Evolutionary conservation across 2,113 vertebrate species (phyloP), one percentile per base, ranked within the genome.

Genomic region (Sebastes schlegelii): DNA sequence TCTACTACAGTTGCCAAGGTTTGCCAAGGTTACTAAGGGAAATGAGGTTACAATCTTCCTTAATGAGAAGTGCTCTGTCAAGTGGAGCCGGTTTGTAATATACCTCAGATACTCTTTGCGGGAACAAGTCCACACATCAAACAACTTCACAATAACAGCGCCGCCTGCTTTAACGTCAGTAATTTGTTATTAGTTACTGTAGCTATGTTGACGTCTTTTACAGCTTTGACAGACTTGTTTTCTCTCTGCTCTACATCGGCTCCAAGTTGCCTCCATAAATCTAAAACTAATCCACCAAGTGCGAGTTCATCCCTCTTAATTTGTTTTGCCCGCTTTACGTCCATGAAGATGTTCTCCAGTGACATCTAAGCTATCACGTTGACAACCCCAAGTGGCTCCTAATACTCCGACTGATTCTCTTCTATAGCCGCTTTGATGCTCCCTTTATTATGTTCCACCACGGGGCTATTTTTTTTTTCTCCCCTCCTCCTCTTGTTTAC

Each of bases 261-360:
- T 86, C 74, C 66, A 46, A 89, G 73, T 82, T 65, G 60, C 77
- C 76, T 80, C 84, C 70, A 82, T 87, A 81, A 93, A 91, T 90
- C 88, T 85, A 76, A 92, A 93, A 88, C 86, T 93, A 94, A 94
- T 95, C 94, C 91, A 88, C 89, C 87, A 72, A 92, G 89, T 92
- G 86, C 79, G 87, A 86, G 84, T 89, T 94, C 92, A 92, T 92
- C 90, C 93, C 85, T 89, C 92, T 93, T 95, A 87, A 93, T 93
- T 93, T 94, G 92, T 94, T 34, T 94, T 92, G 88, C 87, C 71
- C 57, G 88, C 83, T 89, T 85, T 76, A 88, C 89, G 65, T 91
- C 83, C 86, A 80, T 73, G 82, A 88, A 89, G 88, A 91, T 77
- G 90, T 89, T 90, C 92, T 92, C 91, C 82, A 91, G 92, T 87